Percentiles rank a stretch among this genome's conserved stretches.
phyloP scores from a whole-genome alignment of 2,888 invertebrate genomes.

The Dryocosmus kuriphilus region DNA sequence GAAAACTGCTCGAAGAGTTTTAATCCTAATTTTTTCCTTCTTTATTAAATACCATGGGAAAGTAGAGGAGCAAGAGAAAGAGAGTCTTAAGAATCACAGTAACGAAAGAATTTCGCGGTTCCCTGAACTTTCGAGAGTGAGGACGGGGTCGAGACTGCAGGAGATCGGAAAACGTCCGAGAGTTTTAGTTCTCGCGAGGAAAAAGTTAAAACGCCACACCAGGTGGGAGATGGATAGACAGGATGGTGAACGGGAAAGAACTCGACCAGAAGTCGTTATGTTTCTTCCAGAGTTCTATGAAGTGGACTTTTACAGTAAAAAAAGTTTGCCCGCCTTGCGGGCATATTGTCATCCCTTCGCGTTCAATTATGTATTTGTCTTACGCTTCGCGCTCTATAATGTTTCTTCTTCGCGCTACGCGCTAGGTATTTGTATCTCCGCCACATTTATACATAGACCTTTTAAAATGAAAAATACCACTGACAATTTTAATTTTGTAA shows the following conservation, averaged over 20 bases:
- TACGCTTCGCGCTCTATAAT: no score
- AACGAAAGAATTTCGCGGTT: conserved; percentile 33
- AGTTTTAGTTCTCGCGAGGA: conserved; percentile 72
- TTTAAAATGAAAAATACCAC: no score
- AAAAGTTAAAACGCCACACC: conserved; percentile 60
- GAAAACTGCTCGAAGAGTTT: background rate
- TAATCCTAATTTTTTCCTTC: background rate
- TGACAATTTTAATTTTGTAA: no score
- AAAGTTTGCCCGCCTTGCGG: no score
- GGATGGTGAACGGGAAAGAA: conserved; percentile 56
- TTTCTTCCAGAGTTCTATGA: background rate
- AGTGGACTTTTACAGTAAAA: background rate
- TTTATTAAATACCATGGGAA: background rate
- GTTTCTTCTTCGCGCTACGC: no score
- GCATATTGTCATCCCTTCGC: no score
- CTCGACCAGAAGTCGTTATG: conserved; percentile 49
- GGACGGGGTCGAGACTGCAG: conserved; percentile 73
- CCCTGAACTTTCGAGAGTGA: conserved; percentile 63
- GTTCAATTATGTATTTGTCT: no score
- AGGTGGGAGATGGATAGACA: conserved; percentile 62
- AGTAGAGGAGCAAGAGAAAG: conserved; percentile 29
- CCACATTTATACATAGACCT: no score
- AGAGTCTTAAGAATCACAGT: background rate
- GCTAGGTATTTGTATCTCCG: no score
- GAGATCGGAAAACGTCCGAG: conserved; percentile 74